A percentile compares a stretch with the other conserved stretches of the same genome.
Evolutionary conservation across 1,140 invertebrate species (phyloP).

Genomic region (Chymomyza costata): DNA sequence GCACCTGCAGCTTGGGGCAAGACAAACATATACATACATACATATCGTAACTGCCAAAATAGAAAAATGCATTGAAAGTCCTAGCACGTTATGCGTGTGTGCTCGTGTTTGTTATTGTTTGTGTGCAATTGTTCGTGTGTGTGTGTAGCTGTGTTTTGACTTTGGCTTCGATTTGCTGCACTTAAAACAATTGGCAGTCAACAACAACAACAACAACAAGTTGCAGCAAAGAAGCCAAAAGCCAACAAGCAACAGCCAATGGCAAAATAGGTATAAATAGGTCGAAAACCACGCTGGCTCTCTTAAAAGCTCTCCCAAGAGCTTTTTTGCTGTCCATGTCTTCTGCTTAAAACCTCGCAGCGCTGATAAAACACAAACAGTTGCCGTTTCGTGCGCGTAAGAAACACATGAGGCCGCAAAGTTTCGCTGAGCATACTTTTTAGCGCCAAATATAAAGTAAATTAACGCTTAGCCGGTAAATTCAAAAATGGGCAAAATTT

Average conservation of each 20-base stretch:
- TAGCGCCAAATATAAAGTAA: slow-evolving; percentile 17
- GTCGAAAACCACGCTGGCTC: slow-evolving; percentile 28
- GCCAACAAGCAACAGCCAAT: slow-evolving; percentile 30
- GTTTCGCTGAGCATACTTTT: slow-evolving; percentile 30
- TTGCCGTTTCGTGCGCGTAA: slow-evolving; percentile 62
- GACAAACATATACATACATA: too few relatives aligned
- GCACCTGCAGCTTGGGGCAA: slow-evolving; percentile 18
- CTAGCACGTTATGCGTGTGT: too few relatives aligned
- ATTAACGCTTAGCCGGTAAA: slow-evolving; percentile 12
- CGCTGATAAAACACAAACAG: slow-evolving; percentile 56
- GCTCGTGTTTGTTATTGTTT: too few relatives aligned
- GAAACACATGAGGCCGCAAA: slow-evolving; percentile 25
- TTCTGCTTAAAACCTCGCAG: slow-evolving; percentile 52
- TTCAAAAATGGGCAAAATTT: slow-evolving; percentile 28
- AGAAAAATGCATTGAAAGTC: too few relatives aligned
- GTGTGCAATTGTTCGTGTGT: too few relatives aligned
- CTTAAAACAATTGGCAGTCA: slow-evolving; percentile 60
- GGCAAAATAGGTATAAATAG: slow-evolving; percentile 42
- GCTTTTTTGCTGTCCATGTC: slow-evolving; percentile 32
- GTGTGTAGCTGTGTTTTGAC: too few relatives aligned
- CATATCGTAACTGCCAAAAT: too few relatives aligned
- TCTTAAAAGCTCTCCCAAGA: slow-evolving; percentile 29
- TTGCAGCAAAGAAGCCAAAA: too few relatives aligned
- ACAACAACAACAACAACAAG: slow-evolving; percentile 12
- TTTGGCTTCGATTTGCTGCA: too few relatives aligned